Evolutionary conservation across 1,140 invertebrate genomes (phyloP), one percentile per base, ranked within the genome.

Genomic region (Drosophila ambigua): DNA sequence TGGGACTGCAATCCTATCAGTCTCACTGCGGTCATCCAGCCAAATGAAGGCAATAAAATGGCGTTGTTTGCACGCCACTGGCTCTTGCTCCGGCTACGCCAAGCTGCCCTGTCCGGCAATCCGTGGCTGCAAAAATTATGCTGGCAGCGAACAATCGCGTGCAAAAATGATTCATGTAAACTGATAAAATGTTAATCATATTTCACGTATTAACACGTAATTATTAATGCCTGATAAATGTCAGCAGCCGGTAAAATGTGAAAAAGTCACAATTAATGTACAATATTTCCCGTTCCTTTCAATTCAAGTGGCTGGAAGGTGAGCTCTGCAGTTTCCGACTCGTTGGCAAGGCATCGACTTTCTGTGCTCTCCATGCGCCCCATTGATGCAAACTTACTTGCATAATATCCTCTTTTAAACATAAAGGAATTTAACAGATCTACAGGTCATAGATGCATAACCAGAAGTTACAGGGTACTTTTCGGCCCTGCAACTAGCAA

Each of bases 41-140:
- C 73, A 82, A 85, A 85, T 78, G 74, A 87, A 78, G 82, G 74
- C 83, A 85, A 85, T 85, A 75, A 78, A 71, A 55, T 44, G 48
- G 44, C 28, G 41, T 45, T 60, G 50, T 49, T 50, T 52, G 49
- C 73, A 74, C 65, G 75, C 71, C 79, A 53, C 45, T 61, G n/a
- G 24, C 26, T 20, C 23, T 24, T 2, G 2, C 23, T 24, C 45
- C 53, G n/a, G 16, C 26, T 26, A 15, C 4, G 13, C 13, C 41
- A 24, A 24, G 35, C 54, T 15, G 31, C 31, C 28, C 50, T 23
- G 46, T 39, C 24, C 39, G n/a, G 7, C 16, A 20, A 44, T 20
- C 39, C 53, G 28, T 31, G 28, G 8, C 8, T 31, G 20, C 54
- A 54, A 24, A 57, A 57, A 15, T 57, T 57, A 45, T 15, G 41